Conservation (phyloP, 2,797 vertebrate species). For the Avahi laniger region DNA sequence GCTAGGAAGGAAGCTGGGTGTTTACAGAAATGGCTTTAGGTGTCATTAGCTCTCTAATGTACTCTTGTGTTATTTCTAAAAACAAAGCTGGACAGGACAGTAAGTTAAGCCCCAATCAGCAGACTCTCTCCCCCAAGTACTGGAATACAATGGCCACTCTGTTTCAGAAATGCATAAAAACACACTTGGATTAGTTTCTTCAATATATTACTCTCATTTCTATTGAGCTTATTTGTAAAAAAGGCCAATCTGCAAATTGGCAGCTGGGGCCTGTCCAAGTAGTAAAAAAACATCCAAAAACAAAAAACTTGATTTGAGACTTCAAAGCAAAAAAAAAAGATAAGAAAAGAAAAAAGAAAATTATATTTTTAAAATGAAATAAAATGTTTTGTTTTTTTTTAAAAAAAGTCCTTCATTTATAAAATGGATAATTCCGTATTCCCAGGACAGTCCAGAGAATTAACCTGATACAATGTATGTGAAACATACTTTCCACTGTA, state of each 20-base stretch:
- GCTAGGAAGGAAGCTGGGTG: neutral
- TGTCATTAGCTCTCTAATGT: neutral
- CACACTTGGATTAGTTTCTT: slow-evolving; percentile 49
- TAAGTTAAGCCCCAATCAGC: slow-evolving; percentile 22
- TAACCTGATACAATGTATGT: neutral
- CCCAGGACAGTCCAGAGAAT: neutral
- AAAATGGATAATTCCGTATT: neutral
- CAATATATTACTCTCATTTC: slow-evolving; percentile 33
- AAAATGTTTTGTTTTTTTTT: neutral
- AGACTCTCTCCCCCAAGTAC: neutral
- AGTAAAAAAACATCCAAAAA: slow-evolving; percentile 3
- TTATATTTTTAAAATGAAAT: slow-evolving; percentile 44
- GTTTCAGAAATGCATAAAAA: slow-evolving; percentile 56
- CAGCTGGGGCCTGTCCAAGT: neutral
- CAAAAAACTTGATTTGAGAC: slow-evolving; percentile 26
- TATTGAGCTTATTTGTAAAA: slow-evolving; percentile 26
- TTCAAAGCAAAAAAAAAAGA: slow-evolving; percentile 33
- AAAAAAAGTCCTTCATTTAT: neutral
- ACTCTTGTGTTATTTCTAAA: slow-evolving; percentile 50
- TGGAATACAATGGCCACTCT: slow-evolving; percentile 39
- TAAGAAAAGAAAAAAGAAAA: slow-evolving; percentile 27
- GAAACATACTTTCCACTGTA: neutral
- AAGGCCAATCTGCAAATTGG: slow-evolving; percentile 12
- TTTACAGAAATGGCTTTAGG: slow-evolving; percentile 14
- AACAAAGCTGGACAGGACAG: slow-evolving; percentile 33